Evolutionary conservation across 2,888 invertebrate species (phyloP).

Genomic region (Tanypteryx hageni): DNA sequence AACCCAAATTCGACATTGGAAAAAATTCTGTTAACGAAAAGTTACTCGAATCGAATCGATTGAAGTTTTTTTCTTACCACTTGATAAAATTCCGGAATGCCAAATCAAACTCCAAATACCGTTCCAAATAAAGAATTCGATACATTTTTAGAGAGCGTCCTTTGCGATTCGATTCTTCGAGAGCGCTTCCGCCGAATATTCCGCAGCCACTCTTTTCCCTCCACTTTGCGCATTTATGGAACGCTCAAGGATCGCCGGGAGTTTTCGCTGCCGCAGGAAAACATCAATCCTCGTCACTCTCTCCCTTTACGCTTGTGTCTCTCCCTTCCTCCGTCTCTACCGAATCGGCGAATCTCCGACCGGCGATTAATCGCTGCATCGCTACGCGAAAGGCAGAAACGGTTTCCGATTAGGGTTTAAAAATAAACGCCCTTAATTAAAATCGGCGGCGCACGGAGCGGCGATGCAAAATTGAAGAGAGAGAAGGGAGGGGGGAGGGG

Average conservation of each 20-base stretch:
- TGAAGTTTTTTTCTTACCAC: too few relatives aligned
- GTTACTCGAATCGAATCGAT: not conserved
- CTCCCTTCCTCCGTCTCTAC: not conserved
- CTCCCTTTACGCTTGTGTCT: not conserved
- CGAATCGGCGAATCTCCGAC: slow-evolving; percentile 7
- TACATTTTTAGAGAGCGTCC: not conserved
- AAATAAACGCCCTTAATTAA: slow-evolving; percentile 64
- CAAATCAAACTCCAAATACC: not conserved
- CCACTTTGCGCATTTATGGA: too few relatives aligned
- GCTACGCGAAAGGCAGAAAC: slow-evolving; percentile 22
- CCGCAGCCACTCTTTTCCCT: too few relatives aligned
- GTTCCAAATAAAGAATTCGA: not conserved
- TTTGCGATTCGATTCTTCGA: not conserved
- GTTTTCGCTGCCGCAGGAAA: not conserved
- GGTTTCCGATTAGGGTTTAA: slow-evolving; percentile 62
- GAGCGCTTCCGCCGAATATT: too few relatives aligned
- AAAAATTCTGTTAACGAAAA: not conserved
- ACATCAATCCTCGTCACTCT: not conserved
- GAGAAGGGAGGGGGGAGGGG: not conserved
- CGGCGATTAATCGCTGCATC: slow-evolving; percentile 37
- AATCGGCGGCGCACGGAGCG: slow-evolving; percentile 33
- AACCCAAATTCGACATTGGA: not conserved
- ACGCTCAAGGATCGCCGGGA: not conserved
- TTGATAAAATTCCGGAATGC: not conserved
- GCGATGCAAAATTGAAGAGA: slow-evolving; percentile 52